Base-by-base conservation (phyloP, 2,888 invertebrate species). In the Diachrysia chrysitis region DNA sequence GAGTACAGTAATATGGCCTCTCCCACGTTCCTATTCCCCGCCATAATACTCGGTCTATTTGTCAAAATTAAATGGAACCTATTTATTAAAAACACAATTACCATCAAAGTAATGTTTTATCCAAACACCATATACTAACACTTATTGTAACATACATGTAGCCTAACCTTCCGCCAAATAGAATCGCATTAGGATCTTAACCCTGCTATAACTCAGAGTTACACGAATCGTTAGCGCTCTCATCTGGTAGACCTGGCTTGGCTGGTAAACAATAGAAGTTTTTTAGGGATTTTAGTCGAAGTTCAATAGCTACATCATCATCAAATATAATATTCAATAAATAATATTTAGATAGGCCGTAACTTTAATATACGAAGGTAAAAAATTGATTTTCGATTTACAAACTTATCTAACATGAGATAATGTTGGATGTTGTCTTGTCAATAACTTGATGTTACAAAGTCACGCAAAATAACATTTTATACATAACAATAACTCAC, bases 181-280 rank as follows among this genome's bases (percentile, higher is more conserved):
- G 78, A 84, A 75, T 80, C 73, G 81, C 79, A 85, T 87, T 84
- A 82, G 79, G 82, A 82, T 78, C 81, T 85, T 83, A 83, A 79
- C 79, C 84, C 76, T 63, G 59, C 79, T 74, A 84, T 86, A 85
- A 83, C 82, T 85, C 81, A 81, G 73, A 69, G 82, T 85, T 82
- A 84, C 81, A 79, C 85, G 85, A 76, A 71, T 82, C 85, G 84
- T 85, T 85, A 76, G 59, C 57, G 78, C 67, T 64, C 67, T 64
- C 65, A 79, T 66, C 77, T 71, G 56, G 69, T 74, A 71, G 62
- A n/a, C 42, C 42, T n/a, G 42, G 42, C n/a, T 42, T n/a, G 42
- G 5, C n/a, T n/a, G 5, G 6, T 4, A 42, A 42, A 42, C 42
- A n/a, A n/a, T 42, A n/a, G n/a, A 42, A 32, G 32, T 9, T 32